Evolutionary conservation across 2,113 vertebrate species (phyloP), one percentile per base, ranked within the genome.

Genomic region (Microcebus ravelobensis): DNA sequence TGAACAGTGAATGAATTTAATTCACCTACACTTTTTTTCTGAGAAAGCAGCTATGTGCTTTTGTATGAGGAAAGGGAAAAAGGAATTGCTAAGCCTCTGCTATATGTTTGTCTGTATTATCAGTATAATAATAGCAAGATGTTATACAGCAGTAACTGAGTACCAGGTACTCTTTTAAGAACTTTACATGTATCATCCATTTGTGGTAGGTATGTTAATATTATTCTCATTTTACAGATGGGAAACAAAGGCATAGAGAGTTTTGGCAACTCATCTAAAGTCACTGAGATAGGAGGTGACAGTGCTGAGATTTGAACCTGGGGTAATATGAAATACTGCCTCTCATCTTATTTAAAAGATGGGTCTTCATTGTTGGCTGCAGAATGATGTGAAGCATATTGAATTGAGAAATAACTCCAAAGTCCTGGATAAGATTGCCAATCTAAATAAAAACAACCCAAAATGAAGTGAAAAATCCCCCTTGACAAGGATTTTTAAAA

Each of bases 371-470:
- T 21, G 8, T 21, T 95, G 57, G 55, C 31, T 90, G 17, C 10
- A 83, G 34, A 89, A 93, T 80, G 39, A 50, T 57, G 20, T 59
- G 39, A 80, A 92, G 27, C 45, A 42, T 67, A 92, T 12, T 57
- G 13, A 90, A 77, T 74, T 85, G 94, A 90, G 76, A 94, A 91
- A 93, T 88, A 89, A 86, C 18, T 52, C 18, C 42, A 65, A 91
- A 70, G 34, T 70, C 61, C 87, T 90, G 74, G 39, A 67, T 90
- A 76, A 92, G 21, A 76, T 73, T 96, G 52, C 52, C 50, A 59
- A 63, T 91, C 36, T 90, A 96, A 97, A 85, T 89, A 79, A 87
- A 90, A 95, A 50, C 45, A 76, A 25, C 50, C n/a, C n/a, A 87
- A 76, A 90, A 83, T 61, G 13, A 70, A 45, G 81, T 48, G 68